These are phyloP conservation scores for Eupithecia insigniata DNA, from an alignment of 2,888 invertebrate species.

Conservation along the genomic window DNA sequence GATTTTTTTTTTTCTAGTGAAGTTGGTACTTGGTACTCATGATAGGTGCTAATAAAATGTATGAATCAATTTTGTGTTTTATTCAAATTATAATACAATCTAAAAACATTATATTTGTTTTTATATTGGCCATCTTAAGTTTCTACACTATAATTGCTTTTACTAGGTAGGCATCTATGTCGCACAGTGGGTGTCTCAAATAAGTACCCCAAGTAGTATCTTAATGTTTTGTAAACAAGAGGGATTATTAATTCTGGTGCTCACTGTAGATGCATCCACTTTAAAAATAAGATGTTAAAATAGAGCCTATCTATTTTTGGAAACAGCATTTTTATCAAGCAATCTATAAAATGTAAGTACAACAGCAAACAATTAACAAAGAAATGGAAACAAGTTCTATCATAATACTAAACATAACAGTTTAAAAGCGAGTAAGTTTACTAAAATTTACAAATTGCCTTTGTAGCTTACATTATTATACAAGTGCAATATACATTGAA, in stretches of 20 bases:
- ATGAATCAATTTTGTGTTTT: slow-evolving; percentile 13
- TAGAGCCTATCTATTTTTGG: background rate
- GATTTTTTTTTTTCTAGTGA: background rate
- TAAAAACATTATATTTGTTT: slow-evolving; percentile 18
- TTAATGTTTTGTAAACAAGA: too few species aligned
- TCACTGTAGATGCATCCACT: too few species aligned
- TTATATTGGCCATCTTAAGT: slow-evolving; percentile 8
- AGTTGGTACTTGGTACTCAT: background rate
- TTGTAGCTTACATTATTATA: background rate
- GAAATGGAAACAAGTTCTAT: background rate
- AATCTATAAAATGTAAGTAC: background rate
- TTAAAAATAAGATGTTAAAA: background rate
- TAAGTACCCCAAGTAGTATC: too few species aligned
- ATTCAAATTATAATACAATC: slow-evolving; percentile 24
- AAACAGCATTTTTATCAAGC: background rate
- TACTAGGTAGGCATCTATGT: too few species aligned
- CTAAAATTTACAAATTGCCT: background rate
- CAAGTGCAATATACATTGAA: background rate
- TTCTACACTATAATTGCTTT: background rate
- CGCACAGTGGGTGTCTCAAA: too few species aligned
- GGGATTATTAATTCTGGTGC: too few species aligned
- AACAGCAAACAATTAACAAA: background rate
- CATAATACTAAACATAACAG: background rate
- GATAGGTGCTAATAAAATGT: slow-evolving; percentile 27
- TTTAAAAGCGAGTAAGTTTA: background rate